Conservation (phyloP, 2,888 invertebrate genomes). For the Xanthia togata region DNA sequence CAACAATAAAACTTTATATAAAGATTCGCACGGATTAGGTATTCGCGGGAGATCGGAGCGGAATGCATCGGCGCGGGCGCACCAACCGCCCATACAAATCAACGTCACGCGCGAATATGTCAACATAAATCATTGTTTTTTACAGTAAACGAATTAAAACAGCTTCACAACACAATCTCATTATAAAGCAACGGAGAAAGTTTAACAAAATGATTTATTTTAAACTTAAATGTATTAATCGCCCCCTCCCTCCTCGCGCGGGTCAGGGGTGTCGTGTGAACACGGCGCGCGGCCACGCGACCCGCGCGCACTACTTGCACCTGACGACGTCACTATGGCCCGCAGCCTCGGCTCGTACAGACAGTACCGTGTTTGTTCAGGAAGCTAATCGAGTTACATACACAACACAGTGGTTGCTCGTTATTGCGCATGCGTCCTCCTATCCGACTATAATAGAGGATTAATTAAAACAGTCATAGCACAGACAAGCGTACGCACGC, state of each 20-base stretch:
- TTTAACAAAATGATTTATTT: conserved; percentile 64
- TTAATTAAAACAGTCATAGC: conserved; percentile 71
- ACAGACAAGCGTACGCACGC: conserved; percentile 55
- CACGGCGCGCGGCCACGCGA: conserved; percentile 11
- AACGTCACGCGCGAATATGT: conserved; percentile 53
- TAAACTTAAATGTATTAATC: conserved; percentile 65
- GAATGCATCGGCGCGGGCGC: conserved; percentile 13
- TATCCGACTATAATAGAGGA: conserved; percentile 67
- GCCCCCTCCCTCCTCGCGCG: conserved; percentile 4
- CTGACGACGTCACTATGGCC: neutral
- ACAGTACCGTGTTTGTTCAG: conserved; percentile 60
- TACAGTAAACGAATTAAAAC: conserved; percentile 65
- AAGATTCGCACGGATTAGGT: neutral
- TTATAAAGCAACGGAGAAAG: conserved; percentile 59
- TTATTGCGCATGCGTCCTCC: conserved; percentile 60
- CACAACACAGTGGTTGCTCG: conserved; percentile 55
- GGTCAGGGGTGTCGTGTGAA: conserved; percentile 73
- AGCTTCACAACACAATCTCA: conserved; percentile 64
- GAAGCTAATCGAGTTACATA: conserved; percentile 69
- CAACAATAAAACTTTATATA: neutral
- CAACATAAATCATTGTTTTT: conserved; percentile 56
- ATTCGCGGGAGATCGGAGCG: conserved; percentile 38
- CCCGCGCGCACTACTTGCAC: conserved; percentile 37
- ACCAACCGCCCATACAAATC: conserved; percentile 49
- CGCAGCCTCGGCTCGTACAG: neutral